Percentiles rank a stretch among this genome's conserved stretches.
phyloP scores from a whole-genome alignment of 1,140 invertebrate genomes.

The Zaprionus camerounensis region DNA sequence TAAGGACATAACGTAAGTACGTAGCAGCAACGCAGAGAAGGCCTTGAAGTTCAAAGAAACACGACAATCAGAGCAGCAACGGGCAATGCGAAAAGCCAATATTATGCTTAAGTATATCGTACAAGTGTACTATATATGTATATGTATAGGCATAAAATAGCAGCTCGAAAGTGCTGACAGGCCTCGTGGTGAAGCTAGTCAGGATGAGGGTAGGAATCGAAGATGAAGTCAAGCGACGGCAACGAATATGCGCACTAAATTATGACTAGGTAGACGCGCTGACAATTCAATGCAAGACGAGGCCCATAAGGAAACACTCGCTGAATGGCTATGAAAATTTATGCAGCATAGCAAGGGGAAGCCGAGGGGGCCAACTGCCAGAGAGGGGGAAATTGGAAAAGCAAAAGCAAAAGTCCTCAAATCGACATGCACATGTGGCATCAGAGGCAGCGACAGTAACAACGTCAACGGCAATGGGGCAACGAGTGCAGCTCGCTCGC shows the following conservation, averaged over 20 bases:
- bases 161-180: constrained; percentile 67
- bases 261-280: constrained; percentile 72
- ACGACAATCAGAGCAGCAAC: constrained; percentile 62
- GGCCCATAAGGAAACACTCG: constrained; percentile 51
- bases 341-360: constrained; percentile 57
- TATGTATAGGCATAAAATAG: constrained; percentile 50
- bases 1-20: constrained; percentile 18
- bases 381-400: constrained; percentile 18
- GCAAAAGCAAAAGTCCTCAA: constrained; percentile 50
- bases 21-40: not conserved
- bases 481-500: constrained; percentile 34
- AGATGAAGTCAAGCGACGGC: constrained; percentile 34
- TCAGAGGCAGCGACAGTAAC: not conserved
- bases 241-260: constrained; percentile 61
- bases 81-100: constrained; percentile 56
- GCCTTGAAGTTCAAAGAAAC: constrained; percentile 64
- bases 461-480: constrained; percentile 8
- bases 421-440: constrained; percentile 48
- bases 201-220: constrained; percentile 38
- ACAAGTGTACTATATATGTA: constrained; percentile 19
- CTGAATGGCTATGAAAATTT: constrained; percentile 58
- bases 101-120: constrained; percentile 27
- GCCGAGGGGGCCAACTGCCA: not conserved
- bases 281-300: constrained; percentile 72
- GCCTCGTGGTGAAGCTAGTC: constrained; percentile 20